A percentile compares a stretch with the other conserved stretches of the same genome.
phyloP scores from a whole-genome alignment of 2,113 vertebrate species.

The Pogona vitticeps region DNA sequence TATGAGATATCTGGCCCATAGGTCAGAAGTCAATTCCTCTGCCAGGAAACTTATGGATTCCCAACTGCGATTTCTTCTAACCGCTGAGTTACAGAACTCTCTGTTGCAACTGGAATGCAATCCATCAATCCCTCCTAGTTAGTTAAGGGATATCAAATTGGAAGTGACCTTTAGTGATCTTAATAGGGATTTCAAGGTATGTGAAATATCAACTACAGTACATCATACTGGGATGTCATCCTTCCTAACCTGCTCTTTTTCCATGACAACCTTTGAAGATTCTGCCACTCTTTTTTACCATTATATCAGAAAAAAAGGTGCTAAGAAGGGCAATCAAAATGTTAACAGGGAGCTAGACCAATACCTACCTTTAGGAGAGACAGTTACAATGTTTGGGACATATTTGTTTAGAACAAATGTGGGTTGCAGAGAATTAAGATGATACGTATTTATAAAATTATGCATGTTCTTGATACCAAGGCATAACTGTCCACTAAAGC shows the following conservation, averaged over 20 bases:
- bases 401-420: background rate
- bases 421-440: background rate
- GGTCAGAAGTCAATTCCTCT: background rate
- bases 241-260: background rate
- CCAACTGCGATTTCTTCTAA: background rate
- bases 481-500: background rate
- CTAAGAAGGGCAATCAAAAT: background rate
- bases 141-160: too few relatives aligned
- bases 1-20: too few relatives aligned
- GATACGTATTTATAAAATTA: background rate
- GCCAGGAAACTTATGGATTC: background rate
- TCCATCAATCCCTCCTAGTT: too few relatives aligned
- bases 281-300: background rate
- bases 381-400: background rate
- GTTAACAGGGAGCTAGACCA: background rate
- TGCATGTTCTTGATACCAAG: background rate
- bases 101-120: background rate
- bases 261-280: background rate
- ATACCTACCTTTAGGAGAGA: background rate
- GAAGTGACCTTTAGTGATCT: too few relatives aligned
- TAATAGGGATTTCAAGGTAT: too few relatives aligned
- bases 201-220: too few relatives aligned
- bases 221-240: too few relatives aligned
- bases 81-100: background rate
- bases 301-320: background rate